Base-by-base conservation (phyloP, 2,113 vertebrate genomes). In the Oryzias woworae region DNA sequence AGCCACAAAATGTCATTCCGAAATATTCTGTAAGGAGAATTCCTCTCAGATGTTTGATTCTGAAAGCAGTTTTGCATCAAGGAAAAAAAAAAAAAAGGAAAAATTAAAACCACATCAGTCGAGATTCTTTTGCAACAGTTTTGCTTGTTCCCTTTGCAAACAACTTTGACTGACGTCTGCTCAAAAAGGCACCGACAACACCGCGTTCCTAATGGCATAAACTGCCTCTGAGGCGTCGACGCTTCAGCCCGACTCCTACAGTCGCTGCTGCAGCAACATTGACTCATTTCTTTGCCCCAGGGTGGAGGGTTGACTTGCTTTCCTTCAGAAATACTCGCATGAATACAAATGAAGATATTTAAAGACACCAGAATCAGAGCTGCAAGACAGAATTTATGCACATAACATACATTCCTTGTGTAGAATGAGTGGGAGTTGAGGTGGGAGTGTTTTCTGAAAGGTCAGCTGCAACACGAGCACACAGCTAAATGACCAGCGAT, bases 321-420 rank as follows among this genome's bases (percentile, higher is more conserved):
- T 77, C 63, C 85, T 85, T 71, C 78, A 70, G 70, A 85, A 82
- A 82, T 69, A 83, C 83, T 77, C 78, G 71, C 77, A 76, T 75
- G 78, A 85, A 91, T 88, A 86, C 84, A 85, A 89, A 91, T 87
- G 84, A 84, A 81, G 80, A 81, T 88, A 88, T 89, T 87, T 85
- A 75, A 88, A 88, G 85, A 78, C 62, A 56, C 28, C 59, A 2
- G 81, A 75, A 73, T 85, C 67, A 79, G 76, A 78, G 65, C 7
- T 61, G 72, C 53, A 62, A 72, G 62, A 73, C 62, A 41, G 69
- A 80, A 73, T 86, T 69, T 78, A 82, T 81, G 66, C 73, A 76
- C 72, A 49, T 14, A 84, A 62, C 45, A 65, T 75, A 69, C 74
- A 66, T 67, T n/a, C 61, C 75, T 72, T 62, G 26, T 66, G 75